phyloP scores from a whole-genome alignment of 2,797 vertebrate genomes.

The Muraenolepis orangiensis region DNA sequence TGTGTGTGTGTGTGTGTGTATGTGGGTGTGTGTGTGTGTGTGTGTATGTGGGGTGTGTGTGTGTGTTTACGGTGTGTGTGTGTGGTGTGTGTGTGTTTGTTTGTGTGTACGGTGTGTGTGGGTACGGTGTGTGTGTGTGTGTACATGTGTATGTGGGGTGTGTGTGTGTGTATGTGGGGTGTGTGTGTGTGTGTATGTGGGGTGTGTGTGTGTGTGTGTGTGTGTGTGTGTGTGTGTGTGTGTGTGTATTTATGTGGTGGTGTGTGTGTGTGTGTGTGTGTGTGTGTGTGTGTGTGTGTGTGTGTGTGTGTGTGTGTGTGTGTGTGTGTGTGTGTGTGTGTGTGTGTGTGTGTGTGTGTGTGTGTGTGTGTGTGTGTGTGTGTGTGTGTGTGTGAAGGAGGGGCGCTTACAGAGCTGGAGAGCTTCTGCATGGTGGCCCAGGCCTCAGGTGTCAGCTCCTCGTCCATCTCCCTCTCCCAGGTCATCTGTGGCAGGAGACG shows the following conservation, averaged over 20 bases:
- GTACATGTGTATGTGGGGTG: too few relatives aligned
- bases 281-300: neutral
- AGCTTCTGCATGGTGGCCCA: constrained; percentile 74
- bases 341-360: neutral
- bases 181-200: too few relatives aligned
- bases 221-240: neutral
- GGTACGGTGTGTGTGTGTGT: too few relatives aligned
- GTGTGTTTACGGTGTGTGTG: neutral
- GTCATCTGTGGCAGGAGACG: constrained; percentile 53
- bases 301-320: too few relatives aligned
- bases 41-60: neutral
- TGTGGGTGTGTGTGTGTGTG: too few relatives aligned
- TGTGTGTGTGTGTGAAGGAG: constrained; percentile 8
- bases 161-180: too few relatives aligned
- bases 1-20: too few relatives aligned
- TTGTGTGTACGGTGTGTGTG: too few relatives aligned
- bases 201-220: too few relatives aligned
- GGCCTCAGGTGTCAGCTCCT: constrained; percentile 65
- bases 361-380: neutral
- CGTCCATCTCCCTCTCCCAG: constrained; percentile 73
- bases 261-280: neutral
- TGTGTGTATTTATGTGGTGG: neutral
- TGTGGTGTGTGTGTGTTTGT: constrained; percentile 1
- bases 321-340: too few relatives aligned
- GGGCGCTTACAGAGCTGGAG: constrained; percentile 67